These are phyloP conservation scores for Dunckerocampus dactyliophorus DNA, from an alignment of 2,113 vertebrate genomes.

Conservation along the genomic window DNA sequence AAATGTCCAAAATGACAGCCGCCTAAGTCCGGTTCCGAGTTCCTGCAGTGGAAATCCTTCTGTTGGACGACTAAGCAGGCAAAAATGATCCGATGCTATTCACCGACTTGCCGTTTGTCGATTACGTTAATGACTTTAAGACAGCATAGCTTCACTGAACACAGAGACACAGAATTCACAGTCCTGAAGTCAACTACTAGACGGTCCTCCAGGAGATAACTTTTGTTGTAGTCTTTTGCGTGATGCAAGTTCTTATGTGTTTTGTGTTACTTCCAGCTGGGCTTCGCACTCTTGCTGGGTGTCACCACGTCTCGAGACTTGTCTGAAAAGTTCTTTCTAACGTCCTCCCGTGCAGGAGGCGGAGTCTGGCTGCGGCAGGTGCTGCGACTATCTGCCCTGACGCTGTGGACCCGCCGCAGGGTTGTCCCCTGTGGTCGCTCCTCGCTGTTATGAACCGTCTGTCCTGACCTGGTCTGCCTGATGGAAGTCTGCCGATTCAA, in stretches of 20 bases:
- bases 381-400: constrained; percentile 66
- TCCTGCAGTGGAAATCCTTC: neutral
- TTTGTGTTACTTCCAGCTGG: constrained; percentile 76
- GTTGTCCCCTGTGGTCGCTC: constrained; percentile 52
- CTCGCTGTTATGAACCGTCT: constrained; percentile 49
- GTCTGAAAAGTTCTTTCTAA: constrained; percentile 69
- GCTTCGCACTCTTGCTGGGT: constrained; percentile 73
- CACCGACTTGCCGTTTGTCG: constrained; percentile 51
- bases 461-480: constrained; percentile 59
- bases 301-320: constrained; percentile 70
- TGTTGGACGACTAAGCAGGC: constrained; percentile 45
- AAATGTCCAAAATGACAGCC: neutral
- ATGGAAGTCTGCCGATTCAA: constrained; percentile 72
- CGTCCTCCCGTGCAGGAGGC: constrained; percentile 44
- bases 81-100: constrained; percentile 37
- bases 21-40: neutral
- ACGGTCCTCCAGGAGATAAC: constrained; percentile 10
- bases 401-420: constrained; percentile 79
- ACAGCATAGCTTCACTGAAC: too few species aligned
- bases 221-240: constrained; percentile 21
- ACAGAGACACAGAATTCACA: constrained; percentile 13
- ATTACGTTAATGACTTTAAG: constrained; percentile 7
- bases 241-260: constrained; percentile 4
- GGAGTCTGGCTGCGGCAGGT: constrained; percentile 62
- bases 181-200: constrained; percentile 28